Conservation (phyloP, 2,888 invertebrate genomes). For the Amphipoea lucens region DNA sequence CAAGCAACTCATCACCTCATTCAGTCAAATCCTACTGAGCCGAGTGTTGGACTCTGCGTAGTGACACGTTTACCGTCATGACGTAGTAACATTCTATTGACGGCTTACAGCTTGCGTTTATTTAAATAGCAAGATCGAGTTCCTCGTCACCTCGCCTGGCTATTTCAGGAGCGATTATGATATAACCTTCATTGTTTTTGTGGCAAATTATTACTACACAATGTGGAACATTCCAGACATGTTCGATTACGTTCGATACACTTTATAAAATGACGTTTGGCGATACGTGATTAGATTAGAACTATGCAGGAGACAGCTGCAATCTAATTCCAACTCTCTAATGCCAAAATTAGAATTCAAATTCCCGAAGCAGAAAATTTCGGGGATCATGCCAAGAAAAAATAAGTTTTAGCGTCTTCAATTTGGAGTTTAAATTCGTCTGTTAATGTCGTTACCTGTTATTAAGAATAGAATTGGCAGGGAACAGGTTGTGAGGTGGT, state of each 20-base stretch:
- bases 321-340: constrained; percentile 20
- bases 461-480: constrained; percentile 87
- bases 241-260: constrained; percentile 69
- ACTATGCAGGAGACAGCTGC: constrained; percentile 30
- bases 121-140: constrained; percentile 56
- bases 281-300: constrained; percentile 63
- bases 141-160: constrained; percentile 42
- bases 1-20: neutral
- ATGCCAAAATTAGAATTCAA: constrained; percentile 4
- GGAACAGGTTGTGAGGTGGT: constrained; percentile 72
- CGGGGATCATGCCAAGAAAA: constrained; percentile 45
- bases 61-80: constrained; percentile 55
- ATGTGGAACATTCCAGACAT: constrained; percentile 67
- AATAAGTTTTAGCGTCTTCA: constrained; percentile 51
- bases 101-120: constrained; percentile 50
- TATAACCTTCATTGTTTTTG: constrained; percentile 46
- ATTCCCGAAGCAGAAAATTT: constrained; percentile 24
- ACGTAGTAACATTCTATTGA: constrained; percentile 52
- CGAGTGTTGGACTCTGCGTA: neutral
- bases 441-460: constrained; percentile 63
- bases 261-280: constrained; percentile 73
- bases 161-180: constrained; percentile 55
- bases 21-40: constrained; percentile 1
- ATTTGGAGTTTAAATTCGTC: constrained; percentile 57
- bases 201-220: constrained; percentile 29